Base-by-base conservation (phyloP, 2,797 vertebrate genomes). In the Sebastes wilsoni region DNA sequence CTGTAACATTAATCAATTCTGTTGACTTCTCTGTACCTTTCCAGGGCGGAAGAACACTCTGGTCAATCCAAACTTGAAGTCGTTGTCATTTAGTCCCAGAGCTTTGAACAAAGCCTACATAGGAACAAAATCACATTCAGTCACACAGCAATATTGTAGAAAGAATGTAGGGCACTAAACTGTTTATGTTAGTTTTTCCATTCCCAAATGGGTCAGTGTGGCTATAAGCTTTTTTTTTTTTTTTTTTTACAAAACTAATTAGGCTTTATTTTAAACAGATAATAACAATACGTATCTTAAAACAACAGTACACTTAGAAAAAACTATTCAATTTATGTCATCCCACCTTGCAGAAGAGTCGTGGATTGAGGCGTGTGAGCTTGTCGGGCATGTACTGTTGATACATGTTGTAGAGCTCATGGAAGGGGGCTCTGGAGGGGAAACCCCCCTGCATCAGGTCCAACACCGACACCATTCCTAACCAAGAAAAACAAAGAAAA, bases 391-490 rank as follows among this genome's bases (percentile, higher is more conserved):
- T 97, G 46, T 98, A 99, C 78, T 97, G 96, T 91, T 99, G 97
- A 87, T 99, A 99, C 99, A 99, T 99, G 90, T 98, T 99, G 93
- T 99, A 99, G 6, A 99, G 97, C 80, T 99, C 99, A 38, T 99
- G 98, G 94, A 99, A 99, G 1, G 98, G 97, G 61, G 99, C 98
- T 87, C 98, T 94, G 23, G 99, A 99, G 3, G 99, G 99, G 85
- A 99, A 99, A 12, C 99, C 99, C 0, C 98, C 99, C 90, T 99
- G 99, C 99, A 99, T 99, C 88, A 99, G 94, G 92, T 99, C 99
- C 94, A 99, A 90, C 83, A 99, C 99, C 1, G 99, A 99, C 84
- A 99, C 99, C 99, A 99, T 99, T 30, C 99, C 99, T 99, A 86
- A 32, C 16, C 13, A 60, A 38, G 20, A 59, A 4, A 3, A 69